Evolutionary conservation across 2,113 vertebrate genomes (phyloP).

Genomic region (pig (Sus scrofa)): T2T-Sscrofa CM000822.6:76354001-76354500

Average conservation of each 20-base stretch:
- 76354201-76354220: neutral
- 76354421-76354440: neutral
- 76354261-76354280: neutral
- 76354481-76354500: neutral
- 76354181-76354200: neutral
- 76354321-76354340: neutral
- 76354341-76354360: neutral
- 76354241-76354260: neutral
- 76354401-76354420: neutral
- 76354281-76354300: neutral
- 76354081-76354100: neutral
- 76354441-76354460: neutral
- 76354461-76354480: neutral
- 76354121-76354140: neutral
- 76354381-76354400: neutral
- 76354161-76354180: neutral
- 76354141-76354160: neutral
- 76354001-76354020: no score
- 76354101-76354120: neutral
- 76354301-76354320: neutral
- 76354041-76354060: neutral
- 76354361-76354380: neutral
- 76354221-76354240: neutral
- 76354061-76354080: neutral
- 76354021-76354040: no score